Evolutionary conservation across 2,797 vertebrate species (phyloP).

Genomic region (Enteromius trimaculatus): DNA sequence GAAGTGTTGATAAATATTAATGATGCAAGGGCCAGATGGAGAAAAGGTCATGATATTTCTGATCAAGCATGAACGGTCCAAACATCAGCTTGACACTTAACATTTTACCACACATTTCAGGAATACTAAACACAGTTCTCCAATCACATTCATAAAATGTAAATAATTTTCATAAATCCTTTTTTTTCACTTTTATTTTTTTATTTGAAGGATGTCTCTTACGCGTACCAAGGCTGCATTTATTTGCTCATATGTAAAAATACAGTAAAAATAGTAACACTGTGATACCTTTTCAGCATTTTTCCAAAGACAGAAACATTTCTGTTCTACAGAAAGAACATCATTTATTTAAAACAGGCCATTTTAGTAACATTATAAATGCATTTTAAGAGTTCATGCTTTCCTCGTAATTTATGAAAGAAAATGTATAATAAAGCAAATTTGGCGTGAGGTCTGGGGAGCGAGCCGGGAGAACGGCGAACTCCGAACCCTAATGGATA

Average conservation of each 20-base stretch:
- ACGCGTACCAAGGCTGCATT: not conserved
- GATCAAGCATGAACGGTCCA: constrained; percentile 19
- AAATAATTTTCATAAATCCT: not conserved
- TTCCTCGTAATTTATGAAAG: no score
- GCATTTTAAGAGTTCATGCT: no score
- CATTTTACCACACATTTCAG: constrained; percentile 29
- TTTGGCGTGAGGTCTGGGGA: no score
- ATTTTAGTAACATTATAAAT: not conserved
- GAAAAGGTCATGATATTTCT: constrained; percentile 61
- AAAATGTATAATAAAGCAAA: no score
- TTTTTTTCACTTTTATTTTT: not conserved
- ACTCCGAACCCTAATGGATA: no score
- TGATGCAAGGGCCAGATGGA: constrained; percentile 45
- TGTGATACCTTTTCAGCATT: not conserved
- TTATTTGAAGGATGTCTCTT: not conserved
- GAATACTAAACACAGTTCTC: constrained; percentile 1
- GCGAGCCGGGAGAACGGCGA: no score
- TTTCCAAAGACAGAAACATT: not conserved
- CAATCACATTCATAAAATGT: not conserved
- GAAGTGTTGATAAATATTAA: constrained; percentile 64
- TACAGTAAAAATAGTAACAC: not conserved
- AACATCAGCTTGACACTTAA: constrained; percentile 28
- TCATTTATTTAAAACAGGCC: not conserved
- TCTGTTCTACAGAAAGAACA: not conserved
- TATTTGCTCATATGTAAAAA: not conserved